Base-by-base conservation (phyloP, 2,797 vertebrate genomes). In the Sebastes nivosus region DNA sequence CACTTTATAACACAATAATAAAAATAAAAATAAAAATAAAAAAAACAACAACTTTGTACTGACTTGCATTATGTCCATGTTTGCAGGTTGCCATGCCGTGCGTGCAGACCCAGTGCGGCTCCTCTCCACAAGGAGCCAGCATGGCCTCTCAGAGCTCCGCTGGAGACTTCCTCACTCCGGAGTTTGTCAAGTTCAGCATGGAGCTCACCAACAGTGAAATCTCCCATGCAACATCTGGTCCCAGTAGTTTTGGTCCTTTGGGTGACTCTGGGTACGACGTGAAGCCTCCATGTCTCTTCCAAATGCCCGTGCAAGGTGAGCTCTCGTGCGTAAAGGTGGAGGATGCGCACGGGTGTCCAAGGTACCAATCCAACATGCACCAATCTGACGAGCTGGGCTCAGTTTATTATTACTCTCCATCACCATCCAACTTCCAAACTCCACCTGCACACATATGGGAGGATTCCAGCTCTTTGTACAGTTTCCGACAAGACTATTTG, bases 181-280 rank as follows among this genome's bases (percentile, higher is more conserved):
- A 99, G 96, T 99, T 99, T 80, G 98, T 99, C 89, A 99, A 99
- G 97, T 99, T 99, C 96, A 99, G 98, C 97, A 99, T 99, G 98
- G 98, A 99, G 93, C 97, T 99, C 75, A 98, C 98, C 84, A 99
- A 99, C 97, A 98, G 97, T 72, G 98, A 99, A 86, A 94, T 98
- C 90, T 96, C 97, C 13, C 96, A 97, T 84, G 96, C 96, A 86
- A 95, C 98, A 73, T 97, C 97, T 82, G 96, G 97, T 73, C 95
- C 94, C 50, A 80, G 72, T 6, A 80, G 72, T 6, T 87, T 90
- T 27, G 93, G 87, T 42, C 87, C 91, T 5, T 67, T 92, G 93
- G 95, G 96, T 94, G 98, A 99, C 96, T 94, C 95, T 84, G 94
- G 95, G 88, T 99, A 97, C 96, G 97, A 99, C 95, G 95, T 97